Percentiles rank a stretch among this genome's conserved stretches.
phyloP scores from a whole-genome alignment of 2,113 vertebrate genomes.

The Corydoras maculifer region DNA sequence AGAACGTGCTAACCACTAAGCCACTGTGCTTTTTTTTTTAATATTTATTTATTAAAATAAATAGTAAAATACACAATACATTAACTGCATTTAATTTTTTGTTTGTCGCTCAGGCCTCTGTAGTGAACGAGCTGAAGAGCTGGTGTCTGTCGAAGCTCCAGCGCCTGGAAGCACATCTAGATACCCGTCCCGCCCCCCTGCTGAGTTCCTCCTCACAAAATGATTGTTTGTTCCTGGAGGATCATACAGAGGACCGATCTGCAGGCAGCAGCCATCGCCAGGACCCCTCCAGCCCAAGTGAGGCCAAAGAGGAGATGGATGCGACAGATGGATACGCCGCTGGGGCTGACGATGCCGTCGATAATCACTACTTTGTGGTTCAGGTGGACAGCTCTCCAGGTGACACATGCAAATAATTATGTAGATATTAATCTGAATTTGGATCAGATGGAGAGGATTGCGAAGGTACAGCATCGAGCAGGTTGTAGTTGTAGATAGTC shows the following conservation, averaged over 20 bases:
- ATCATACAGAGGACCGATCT: not conserved
- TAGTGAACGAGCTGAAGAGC: constrained; percentile 85
- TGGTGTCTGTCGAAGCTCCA: constrained; percentile 95
- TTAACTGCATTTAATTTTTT: no score
- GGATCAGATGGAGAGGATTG: no score
- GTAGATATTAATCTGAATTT: not conserved
- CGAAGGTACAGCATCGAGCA: no score
- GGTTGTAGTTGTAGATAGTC: no score
- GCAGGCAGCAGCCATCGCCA: constrained; percentile 44
- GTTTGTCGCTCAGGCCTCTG: constrained; percentile 63
- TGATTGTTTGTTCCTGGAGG: not conserved
- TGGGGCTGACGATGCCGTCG: constrained; percentile 44
- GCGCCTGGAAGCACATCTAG: constrained; percentile 79
- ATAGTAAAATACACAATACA: no score
- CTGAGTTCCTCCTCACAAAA: constrained; percentile 67
- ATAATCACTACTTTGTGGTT: constrained; percentile 64
- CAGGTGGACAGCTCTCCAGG: constrained; percentile 64
- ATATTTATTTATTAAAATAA: no score
- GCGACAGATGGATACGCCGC: constrained; percentile 36
- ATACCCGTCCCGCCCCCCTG: constrained; percentile 59
- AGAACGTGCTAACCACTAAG: no score
- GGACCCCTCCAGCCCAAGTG: constrained; percentile 40
- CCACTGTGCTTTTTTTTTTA: no score
- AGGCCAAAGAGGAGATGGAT: constrained; percentile 32
- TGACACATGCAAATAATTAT: constrained; percentile 20